phyloP scores from a whole-genome alignment of 2,797 vertebrate genomes.

The Enteromius afrohamiltoni region DNA sequence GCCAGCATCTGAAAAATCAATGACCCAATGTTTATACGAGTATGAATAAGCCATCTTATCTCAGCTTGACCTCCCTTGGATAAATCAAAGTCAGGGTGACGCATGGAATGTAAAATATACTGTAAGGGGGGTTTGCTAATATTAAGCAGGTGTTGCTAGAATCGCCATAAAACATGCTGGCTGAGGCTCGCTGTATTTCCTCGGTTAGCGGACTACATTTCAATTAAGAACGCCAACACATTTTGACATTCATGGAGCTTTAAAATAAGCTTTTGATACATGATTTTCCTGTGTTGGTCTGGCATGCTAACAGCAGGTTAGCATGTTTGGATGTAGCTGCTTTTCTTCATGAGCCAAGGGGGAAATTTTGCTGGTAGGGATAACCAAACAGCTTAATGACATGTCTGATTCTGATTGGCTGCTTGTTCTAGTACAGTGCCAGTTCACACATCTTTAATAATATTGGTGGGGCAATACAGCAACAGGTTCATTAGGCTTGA shows the following conservation, averaged over 20 bases:
- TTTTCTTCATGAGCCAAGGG: conserved; percentile 69
- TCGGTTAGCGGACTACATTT: conserved; percentile 74
- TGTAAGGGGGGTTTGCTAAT: conserved; percentile 77
- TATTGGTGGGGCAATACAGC: conserved; percentile 28
- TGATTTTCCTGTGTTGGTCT: conserved; percentile 73
- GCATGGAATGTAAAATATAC: conserved; percentile 79
- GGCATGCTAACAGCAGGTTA: conserved; percentile 70
- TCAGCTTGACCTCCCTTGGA: conserved; percentile 67
- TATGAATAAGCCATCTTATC: conserved; percentile 69
- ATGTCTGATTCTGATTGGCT: conserved; percentile 66
- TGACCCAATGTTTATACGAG: conserved; percentile 57
- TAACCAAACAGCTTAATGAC: conserved; percentile 64
- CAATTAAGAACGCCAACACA: conserved; percentile 78
- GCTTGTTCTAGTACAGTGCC: conserved; percentile 39
- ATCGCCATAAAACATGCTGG: conserved; percentile 76
- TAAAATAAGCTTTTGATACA: conserved; percentile 82
- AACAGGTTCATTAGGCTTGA: conserved; percentile 54
- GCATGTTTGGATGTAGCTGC: conserved; percentile 54
- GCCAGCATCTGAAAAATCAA: conserved; percentile 53
- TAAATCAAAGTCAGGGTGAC: conserved; percentile 78
- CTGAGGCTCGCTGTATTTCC: conserved; percentile 73
- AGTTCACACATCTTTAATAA: conserved; percentile 28
- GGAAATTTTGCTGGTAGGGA: conserved; percentile 61
- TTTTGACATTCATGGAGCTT: conserved; percentile 80
- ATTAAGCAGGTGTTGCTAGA: conserved; percentile 78